These are phyloP conservation scores for Globodera rostochiensis DNA, from an alignment of 1,140 invertebrate species.

Conservation along the genomic window DNA sequence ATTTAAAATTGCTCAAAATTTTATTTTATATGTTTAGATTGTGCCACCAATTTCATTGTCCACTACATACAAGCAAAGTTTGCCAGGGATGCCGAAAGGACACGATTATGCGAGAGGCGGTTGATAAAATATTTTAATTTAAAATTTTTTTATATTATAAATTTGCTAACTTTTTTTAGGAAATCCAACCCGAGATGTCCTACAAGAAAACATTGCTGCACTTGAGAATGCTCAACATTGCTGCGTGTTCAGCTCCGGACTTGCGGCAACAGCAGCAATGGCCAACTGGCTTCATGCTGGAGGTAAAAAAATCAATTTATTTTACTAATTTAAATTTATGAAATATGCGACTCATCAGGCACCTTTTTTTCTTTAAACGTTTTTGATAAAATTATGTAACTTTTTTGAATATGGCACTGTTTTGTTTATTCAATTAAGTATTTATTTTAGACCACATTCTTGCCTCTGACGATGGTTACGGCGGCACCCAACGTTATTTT, in stretches of 20 bases:
- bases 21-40: constrained; percentile 70
- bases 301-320: not conserved
- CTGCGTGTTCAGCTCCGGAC: constrained; percentile 73
- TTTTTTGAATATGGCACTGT: too few species aligned
- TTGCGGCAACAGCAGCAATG: constrained; percentile 81
- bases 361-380: too few species aligned
- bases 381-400: too few species aligned
- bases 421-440: too few species aligned
- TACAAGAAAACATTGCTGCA: constrained; percentile 86
- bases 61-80: constrained; percentile 89
- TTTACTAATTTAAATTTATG: too few species aligned
- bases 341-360: too few species aligned
- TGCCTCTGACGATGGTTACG: constrained; percentile 90
- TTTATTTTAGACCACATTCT: constrained; percentile 79
- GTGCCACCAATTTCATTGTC: constrained; percentile 85
- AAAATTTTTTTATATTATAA: too few species aligned
- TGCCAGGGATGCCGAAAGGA: constrained; percentile 78
- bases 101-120: constrained; percentile 68
- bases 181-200: constrained; percentile 85
- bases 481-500: constrained; percentile 71
- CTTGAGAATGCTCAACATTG: constrained; percentile 86
- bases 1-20: too few species aligned
- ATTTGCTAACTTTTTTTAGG: constrained; percentile 62
- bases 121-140: not conserved
- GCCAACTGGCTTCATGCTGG: constrained; percentile 78